A percentile compares a stretch with the other conserved stretches of the same genome.
Conservation (phyloP, 2,113 vertebrate species). For the Notarius lentiginosus region DNA sequence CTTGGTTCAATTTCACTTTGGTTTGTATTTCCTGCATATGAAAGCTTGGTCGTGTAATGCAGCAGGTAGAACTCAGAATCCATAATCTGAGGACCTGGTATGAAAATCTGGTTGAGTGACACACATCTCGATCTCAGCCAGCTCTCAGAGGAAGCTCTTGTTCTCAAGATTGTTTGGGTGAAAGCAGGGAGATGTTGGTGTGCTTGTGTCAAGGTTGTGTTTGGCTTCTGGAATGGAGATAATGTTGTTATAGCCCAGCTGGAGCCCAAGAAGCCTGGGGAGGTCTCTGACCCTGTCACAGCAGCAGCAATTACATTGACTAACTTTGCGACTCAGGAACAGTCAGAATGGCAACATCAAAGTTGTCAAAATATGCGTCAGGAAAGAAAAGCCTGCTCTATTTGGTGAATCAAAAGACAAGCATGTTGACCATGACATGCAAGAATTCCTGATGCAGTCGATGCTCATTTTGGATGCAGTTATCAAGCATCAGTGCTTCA, state of each 20-base stretch:
- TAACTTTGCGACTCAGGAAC: constrained; percentile 61
- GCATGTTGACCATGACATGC: background rate
- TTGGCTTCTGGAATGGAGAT: constrained; percentile 49
- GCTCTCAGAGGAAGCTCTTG: background rate
- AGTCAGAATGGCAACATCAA: constrained; percentile 28
- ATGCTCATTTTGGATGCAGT: background rate
- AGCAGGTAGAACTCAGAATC: no score
- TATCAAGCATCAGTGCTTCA: background rate
- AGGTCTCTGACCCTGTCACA: constrained; percentile 54
- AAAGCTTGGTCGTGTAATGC: no score
- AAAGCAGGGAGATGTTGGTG: background rate
- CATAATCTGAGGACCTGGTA: no score
- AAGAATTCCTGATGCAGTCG: background rate
- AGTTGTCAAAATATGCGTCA: constrained; percentile 31
- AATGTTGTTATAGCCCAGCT: constrained; percentile 64
- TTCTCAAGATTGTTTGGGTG: constrained; percentile 26
- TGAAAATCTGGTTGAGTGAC: no score
- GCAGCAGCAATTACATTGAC: constrained; percentile 56
- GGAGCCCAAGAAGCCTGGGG: constrained; percentile 58
- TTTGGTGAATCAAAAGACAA: constrained; percentile 8
- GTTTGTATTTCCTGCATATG: no score
- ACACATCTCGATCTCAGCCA: background rate
- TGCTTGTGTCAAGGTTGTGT: constrained; percentile 3
- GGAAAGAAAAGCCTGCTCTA: background rate
- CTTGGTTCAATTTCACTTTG: no score